Base-by-base conservation (phyloP, 2,113 vertebrate species). In the Urocolius indicus region DNA sequence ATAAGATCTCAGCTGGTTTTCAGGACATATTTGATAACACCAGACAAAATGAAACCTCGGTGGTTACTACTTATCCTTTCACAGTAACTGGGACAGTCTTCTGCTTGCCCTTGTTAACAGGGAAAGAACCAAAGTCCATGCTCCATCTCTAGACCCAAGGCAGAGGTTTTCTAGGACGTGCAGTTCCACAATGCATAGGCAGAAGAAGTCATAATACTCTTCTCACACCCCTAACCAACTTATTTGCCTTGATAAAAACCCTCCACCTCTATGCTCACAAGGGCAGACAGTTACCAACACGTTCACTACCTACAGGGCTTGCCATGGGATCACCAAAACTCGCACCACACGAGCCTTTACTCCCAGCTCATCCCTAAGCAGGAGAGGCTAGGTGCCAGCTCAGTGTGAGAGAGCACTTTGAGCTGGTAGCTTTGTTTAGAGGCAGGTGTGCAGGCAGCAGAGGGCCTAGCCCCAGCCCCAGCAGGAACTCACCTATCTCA, bases 401-500 rank as follows among this genome's bases (percentile, higher is more conserved):
- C 1, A 2, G 34, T 2, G 27, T 8, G 34, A 73, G 58, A 16
- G 6, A 65, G 49, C 30, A 24, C 32, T n/a, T n/a, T n/a, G n/a
- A n/a, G n/a, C n/a, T n/a, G n/a, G n/a, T n/a, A n/a, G n/a, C n/a
- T n/a, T n/a, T n/a, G n/a, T n/a, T n/a, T n/a, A n/a, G n/a, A n/a
- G n/a, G n/a, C n/a, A n/a, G 43, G 59, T 21, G 30, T 43, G 18
- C 34, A 30, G 66, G 43, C 51, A 67, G 85, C 54, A 71, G n/a
- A 41, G 46, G 38, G 22, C 16, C 29, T 13, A 16, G 19, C 15
- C 52, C 0, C 29, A 38, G 2, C 54, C 78, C 34, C 2, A 22
- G 61, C 9, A 29, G 30, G 11, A 65, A 97, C 98, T 98, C 97
- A 99, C 99, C 99, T 73, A 99, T 99, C 97, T 99, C 99, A 22